Evolutionary conservation across 2,797 vertebrate genomes (phyloP).

Genomic region (Syngnathus rostellatus): DNA sequence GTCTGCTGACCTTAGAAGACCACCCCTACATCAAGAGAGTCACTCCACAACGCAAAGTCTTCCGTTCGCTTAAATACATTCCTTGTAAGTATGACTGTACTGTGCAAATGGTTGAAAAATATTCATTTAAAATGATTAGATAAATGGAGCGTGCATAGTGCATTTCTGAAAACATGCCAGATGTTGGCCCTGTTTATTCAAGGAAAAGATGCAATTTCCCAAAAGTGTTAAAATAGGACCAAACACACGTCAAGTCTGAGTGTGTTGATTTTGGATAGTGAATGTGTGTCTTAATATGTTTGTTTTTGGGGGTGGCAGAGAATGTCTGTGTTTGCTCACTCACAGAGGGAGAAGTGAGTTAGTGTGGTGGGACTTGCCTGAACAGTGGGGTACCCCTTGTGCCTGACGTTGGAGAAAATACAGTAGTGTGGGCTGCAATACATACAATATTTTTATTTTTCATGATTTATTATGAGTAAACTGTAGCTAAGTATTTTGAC

Average conservation of each 20-base stretch:
- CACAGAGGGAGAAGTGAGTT: conserved; percentile 34
- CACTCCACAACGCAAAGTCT: conserved; percentile 89
- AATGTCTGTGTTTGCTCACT: conserved; percentile 41
- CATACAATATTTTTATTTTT: too few species aligned
- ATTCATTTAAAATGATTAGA: not conserved
- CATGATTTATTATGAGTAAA: not conserved
- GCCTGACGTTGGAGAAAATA: conserved; percentile 51
- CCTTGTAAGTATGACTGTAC: conserved; percentile 73
- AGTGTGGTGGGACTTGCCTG: conserved; percentile 24
- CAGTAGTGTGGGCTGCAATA: conserved; percentile 29
- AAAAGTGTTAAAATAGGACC: conserved; percentile 26
- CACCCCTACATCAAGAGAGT: conserved; percentile 97
- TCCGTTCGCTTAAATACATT: conserved; percentile 83
- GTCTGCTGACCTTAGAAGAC: conserved; percentile 80
- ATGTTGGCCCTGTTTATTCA: conserved; percentile 20
- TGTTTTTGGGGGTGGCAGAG: conserved; percentile 34
- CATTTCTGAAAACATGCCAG: conserved; percentile 1
- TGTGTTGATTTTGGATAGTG: conserved; percentile 12
- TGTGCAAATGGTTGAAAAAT: not conserved
- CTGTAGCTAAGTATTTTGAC: not conserved
- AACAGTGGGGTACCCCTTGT: conserved; percentile 23
- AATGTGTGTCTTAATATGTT: conserved; percentile 3
- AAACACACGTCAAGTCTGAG: conserved; percentile 13
- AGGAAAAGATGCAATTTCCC: conserved; percentile 7
- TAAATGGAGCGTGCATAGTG: not conserved